Evolutionary conservation across 1,140 invertebrate genomes (phyloP).

Genomic region (Lucilia sericata): DNA sequence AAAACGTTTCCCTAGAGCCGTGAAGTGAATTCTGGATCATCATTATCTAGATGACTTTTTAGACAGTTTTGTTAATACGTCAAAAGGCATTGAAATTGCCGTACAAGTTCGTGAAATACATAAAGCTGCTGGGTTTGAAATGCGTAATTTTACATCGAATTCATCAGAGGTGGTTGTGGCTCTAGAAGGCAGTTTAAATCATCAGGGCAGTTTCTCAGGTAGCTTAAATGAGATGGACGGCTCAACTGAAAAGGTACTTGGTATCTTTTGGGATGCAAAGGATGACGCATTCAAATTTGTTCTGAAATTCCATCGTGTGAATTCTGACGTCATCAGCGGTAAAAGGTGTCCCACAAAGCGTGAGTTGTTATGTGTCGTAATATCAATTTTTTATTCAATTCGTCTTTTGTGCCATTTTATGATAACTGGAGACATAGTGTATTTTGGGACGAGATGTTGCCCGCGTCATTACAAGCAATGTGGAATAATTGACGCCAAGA

Average conservation of each 20-base stretch:
- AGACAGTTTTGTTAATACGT: not conserved
- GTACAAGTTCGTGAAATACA: not conserved
- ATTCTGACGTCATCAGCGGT: too few relatives aligned
- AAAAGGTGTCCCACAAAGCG: not conserved
- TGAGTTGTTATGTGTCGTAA: not conserved
- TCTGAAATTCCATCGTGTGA: too few relatives aligned
- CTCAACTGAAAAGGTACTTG: not conserved
- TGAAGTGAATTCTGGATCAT: not conserved
- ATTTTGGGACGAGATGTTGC: too few relatives aligned
- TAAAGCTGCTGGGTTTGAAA: not conserved
- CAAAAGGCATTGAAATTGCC: not conserved
- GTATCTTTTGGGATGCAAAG: too few relatives aligned
- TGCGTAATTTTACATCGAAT: not conserved
- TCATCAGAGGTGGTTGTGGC: not conserved
- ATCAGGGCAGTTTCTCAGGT: not conserved
- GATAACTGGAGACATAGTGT: too few relatives aligned
- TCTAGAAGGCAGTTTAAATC: not conserved
- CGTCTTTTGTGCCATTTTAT: too few relatives aligned
- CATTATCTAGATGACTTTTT: not conserved
- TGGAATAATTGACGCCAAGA: too few relatives aligned
- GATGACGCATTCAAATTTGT: not conserved
- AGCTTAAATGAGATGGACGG: not conserved
- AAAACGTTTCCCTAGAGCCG: not conserved
- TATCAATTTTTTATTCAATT: not conserved
- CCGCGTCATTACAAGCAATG: too few relatives aligned